A percentile compares a stretch with the other conserved stretches of the same genome.
Evolutionary conservation across 2,888 invertebrate species (phyloP).

Genomic region (Sarcophaga carnaria): DNA sequence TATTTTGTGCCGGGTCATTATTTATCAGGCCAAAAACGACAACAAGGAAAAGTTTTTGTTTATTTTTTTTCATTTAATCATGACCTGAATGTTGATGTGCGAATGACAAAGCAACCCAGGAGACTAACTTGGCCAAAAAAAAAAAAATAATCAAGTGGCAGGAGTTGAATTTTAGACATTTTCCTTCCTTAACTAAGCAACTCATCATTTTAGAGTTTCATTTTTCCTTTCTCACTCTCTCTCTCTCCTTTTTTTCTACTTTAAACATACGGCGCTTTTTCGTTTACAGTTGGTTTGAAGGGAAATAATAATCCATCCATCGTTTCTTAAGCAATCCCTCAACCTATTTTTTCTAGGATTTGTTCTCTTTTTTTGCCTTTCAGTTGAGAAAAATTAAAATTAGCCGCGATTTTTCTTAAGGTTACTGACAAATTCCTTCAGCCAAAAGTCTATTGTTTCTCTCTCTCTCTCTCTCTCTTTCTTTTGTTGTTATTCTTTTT

Average conservation of each 20-base stretch:
- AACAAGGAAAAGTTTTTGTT: conserved; percentile 17
- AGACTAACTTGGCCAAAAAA: conserved; percentile 54
- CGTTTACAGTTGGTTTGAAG: conserved; percentile 41
- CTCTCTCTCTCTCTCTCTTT: conserved; percentile 72
- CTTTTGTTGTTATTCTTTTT: neutral
- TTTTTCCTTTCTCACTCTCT: neutral
- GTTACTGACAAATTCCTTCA: conserved; percentile 58
- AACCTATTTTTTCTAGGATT: conserved; percentile 43
- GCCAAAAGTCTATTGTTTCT: conserved; percentile 77
- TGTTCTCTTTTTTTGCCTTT: conserved; percentile 20
- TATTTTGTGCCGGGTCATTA: conserved; percentile 61
- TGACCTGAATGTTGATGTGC: conserved; percentile 65
- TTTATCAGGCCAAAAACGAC: conserved; percentile 56
- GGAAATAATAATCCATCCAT: conserved; percentile 46
- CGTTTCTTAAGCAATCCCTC: no score
- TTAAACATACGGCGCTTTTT: neutral
- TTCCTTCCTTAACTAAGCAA: conserved; percentile 60
- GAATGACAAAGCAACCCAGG: conserved; percentile 64
- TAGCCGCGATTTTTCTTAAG: conserved; percentile 79
- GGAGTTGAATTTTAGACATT: conserved; percentile 29
- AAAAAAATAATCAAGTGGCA: conserved; percentile 26
- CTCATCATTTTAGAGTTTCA: conserved; percentile 56
- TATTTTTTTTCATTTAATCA: conserved; percentile 49
- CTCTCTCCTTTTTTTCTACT: neutral
- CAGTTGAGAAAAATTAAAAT: conserved; percentile 79